phyloP scores from a whole-genome alignment of 2,888 invertebrate genomes.

The Branchellion lobata region DNA sequence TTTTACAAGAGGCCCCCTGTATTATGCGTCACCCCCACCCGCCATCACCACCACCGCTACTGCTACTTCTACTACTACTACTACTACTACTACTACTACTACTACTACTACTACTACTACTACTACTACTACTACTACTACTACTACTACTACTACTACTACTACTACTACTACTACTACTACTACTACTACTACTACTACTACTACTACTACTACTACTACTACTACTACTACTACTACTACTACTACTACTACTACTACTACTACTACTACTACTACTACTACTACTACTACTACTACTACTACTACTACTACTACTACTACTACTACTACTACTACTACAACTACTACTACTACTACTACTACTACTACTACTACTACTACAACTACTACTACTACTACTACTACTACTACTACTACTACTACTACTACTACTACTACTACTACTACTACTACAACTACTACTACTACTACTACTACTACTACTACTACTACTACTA shows the following conservation, averaged over 20 bases:
- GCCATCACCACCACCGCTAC: neutral
- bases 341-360: neutral
- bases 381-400: constrained; percentile 6
- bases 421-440: too few relatives aligned
- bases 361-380: constrained; percentile 7
- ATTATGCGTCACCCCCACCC: neutral
- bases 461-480: constrained; percentile 33
- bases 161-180: constrained; percentile 5
- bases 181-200: neutral
- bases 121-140: neutral
- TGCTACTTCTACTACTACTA: constrained; percentile 24
- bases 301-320: constrained; percentile 6
- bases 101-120: neutral
- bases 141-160: neutral
- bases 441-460: constrained; percentile 21
- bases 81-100: constrained; percentile 18
- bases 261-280: constrained; percentile 33
- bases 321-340: neutral
- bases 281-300: constrained; percentile 18
- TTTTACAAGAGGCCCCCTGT: too few relatives aligned
- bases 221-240: constrained; percentile 18
- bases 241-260: constrained; percentile 15
- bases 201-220: neutral
- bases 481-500: constrained; percentile 14
- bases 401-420: constrained; percentile 60